These are phyloP conservation scores for Drosophila ustulata DNA, from an alignment of 2,888 invertebrate species.

Conservation along the genomic window DNA sequence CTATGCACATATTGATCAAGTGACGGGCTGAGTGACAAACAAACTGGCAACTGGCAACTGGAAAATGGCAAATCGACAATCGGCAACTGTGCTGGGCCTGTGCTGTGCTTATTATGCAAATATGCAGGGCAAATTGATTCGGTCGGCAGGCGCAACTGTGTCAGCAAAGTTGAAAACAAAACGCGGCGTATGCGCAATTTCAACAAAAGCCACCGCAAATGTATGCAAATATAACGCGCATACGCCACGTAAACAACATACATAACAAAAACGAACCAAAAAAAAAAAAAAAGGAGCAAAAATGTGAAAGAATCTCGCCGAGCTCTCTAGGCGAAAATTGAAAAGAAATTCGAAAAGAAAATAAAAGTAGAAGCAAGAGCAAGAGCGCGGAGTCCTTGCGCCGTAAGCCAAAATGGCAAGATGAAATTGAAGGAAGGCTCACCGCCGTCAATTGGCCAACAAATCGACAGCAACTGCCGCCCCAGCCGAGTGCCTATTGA, in stretches of 20 bases:
- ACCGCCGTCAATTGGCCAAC: conserved; percentile 63
- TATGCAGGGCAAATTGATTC: conserved; percentile 73
- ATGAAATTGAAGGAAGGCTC: conserved; percentile 46
- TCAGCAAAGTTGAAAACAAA: conserved; percentile 72
- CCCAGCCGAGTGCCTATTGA: conserved; percentile 43
- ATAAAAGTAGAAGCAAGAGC: conserved; percentile 18
- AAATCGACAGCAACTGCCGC: conserved; percentile 55
- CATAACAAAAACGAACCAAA: conserved; percentile 22
- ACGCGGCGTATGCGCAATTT: conserved; percentile 79
- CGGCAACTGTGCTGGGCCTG: conserved; percentile 44
- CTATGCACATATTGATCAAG: conserved; percentile 79
- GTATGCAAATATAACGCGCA: conserved; percentile 76
- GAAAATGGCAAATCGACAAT: conserved; percentile 18
- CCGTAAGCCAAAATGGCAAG: conserved; percentile 37
- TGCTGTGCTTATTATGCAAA: conserved; percentile 73
- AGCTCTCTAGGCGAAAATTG: conserved; percentile 68
- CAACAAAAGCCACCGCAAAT: conserved; percentile 52
- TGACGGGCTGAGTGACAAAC: conserved; percentile 78
- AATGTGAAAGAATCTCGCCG: neutral
- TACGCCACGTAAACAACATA: conserved; percentile 76
- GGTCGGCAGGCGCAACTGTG: conserved; percentile 61
- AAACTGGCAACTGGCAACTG: conserved; percentile 49
- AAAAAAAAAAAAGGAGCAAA: conserved; percentile 16
- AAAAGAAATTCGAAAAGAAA: conserved; percentile 55
- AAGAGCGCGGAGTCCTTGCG: conserved; percentile 15